Evolutionary conservation across 2,113 vertebrate genomes (phyloP).

Genomic region (Riparia riparia): DNA sequence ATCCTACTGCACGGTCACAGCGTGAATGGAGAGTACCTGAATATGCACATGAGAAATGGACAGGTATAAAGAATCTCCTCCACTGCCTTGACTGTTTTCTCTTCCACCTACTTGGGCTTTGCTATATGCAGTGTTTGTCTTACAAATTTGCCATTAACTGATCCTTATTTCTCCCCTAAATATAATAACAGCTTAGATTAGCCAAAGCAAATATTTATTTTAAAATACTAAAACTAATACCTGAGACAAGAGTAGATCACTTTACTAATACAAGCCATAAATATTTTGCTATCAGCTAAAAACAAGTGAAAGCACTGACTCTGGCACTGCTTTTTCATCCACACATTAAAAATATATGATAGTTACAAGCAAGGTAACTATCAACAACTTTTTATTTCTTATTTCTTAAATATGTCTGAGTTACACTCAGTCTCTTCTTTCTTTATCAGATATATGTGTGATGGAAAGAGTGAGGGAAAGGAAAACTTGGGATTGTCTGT

Average conservation of each 20-base stretch:
- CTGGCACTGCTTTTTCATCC: neutral
- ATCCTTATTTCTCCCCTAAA: neutral
- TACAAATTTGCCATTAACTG: neutral
- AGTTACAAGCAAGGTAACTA: neutral
- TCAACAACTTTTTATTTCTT: neutral
- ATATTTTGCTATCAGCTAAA: neutral
- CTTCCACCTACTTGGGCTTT: neutral
- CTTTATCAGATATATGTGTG: neutral
- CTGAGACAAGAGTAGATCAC: neutral
- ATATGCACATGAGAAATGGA: conserved; percentile 86
- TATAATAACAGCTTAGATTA: neutral
- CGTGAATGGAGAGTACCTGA: conserved; percentile 82
- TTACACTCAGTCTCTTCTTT: neutral
- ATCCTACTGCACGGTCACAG: conserved; percentile 87
- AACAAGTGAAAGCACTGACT: neutral
- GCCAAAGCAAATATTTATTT: neutral
- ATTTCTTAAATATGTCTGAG: neutral
- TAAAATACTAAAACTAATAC: neutral
- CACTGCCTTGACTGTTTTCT: neutral
- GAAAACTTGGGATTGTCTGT: neutral
- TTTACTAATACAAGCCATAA: neutral
- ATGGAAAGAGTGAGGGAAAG: neutral
- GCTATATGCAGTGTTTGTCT: neutral
- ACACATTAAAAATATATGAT: neutral
- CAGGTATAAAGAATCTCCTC: conserved; percentile 73